phyloP scores from a whole-genome alignment of 2,797 vertebrate genomes.

The Acrocephalus scirpaceus region DNA sequence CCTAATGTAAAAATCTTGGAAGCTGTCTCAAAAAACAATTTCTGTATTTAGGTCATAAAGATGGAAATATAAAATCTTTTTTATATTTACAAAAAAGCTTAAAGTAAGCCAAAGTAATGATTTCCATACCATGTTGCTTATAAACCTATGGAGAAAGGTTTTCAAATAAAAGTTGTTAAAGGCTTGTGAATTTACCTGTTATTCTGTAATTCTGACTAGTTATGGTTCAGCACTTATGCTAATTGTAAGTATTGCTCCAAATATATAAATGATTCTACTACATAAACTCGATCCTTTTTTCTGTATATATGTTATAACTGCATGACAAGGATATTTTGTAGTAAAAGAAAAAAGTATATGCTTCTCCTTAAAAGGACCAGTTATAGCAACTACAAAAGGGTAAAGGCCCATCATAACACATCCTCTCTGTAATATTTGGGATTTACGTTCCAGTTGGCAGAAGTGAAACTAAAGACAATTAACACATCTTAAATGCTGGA shows the following conservation, averaged over 20 bases:
- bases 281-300: background rate
- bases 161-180: background rate
- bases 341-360: background rate
- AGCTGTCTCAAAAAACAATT: background rate
- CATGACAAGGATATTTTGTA: background rate
- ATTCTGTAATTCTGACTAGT: background rate
- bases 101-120: background rate
- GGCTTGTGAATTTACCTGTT: background rate
- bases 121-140: background rate
- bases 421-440: background rate
- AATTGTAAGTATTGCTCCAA: background rate
- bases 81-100: background rate
- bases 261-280: background rate
- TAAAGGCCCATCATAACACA: background rate
- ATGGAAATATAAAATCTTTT: background rate
- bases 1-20: background rate
- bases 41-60: background rate
- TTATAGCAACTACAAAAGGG: background rate
- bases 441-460: background rate
- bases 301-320: background rate
- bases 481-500: background rate
- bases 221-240: background rate
- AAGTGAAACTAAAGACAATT: background rate
- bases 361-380: background rate
- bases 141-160: background rate